Base-by-base conservation (phyloP, 2,113 vertebrate genomes). In the Hoplias malabaricus region DNA sequence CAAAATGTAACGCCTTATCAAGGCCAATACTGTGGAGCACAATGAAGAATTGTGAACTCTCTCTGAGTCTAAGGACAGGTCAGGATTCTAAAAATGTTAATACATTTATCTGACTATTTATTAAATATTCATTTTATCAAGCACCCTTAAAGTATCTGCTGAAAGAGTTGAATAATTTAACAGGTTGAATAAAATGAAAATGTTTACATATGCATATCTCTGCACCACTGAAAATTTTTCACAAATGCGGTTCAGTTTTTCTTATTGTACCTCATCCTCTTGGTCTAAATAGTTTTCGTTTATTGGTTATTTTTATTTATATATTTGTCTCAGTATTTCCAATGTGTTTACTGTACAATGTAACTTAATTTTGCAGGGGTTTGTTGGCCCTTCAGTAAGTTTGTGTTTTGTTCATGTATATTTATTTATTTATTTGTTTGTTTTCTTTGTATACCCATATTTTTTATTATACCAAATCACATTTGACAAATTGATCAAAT, bases 181-280 rank as follows among this genome's bases (percentile, higher is more conserved):
- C 54, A 69, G 29, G 21, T 77, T 68, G 73, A 92, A 94, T 93
- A 93, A 86, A 87, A 86, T 87, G 85, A 77, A 94, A 95, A 95
- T 96, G 96, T 98, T 99, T 98, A 97, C 96, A 97, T 95, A 93
- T 93, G 95, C 94, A 93, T 94, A 91, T 92, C 93, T 91, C 93
- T 96, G 95, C 94, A 95, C 94, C 95, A 93, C 85, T 91, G 87
- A 85, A 92, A 89, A 94, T 91, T 57, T 87, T 84, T 86, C 90
- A 93, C 93, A 90, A 92, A 89, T 84, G 84, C 87, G 87, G 90
- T 92, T n/a, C n/a, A n/a, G n/a, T n/a, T n/a, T 7, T 21, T 10
- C 2, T 53, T 5, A 53, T 16, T 10, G 6, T 23, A 8, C 8
- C 23, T n/a, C n/a, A n/a, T n/a, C n/a, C n/a, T n/a, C n/a, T n/a